Evolutionary conservation across 1,140 invertebrate species (phyloP).

Genomic region (Papilio machaon): DNA sequence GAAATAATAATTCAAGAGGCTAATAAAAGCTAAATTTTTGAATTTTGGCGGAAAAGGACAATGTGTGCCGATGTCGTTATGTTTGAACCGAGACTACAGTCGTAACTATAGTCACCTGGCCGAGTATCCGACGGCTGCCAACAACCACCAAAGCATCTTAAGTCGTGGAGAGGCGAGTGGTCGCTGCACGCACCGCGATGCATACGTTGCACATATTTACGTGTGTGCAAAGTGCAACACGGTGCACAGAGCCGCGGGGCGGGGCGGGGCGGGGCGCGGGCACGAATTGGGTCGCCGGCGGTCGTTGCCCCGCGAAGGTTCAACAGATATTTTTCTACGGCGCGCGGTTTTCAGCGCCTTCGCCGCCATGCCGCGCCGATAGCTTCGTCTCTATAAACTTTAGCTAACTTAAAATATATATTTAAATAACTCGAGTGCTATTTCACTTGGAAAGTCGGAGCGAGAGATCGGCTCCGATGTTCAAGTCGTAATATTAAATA

Average conservation of each 20-base stretch:
- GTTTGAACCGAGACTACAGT: no score
- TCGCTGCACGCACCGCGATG: neutral
- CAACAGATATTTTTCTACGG: constrained; percentile 32
- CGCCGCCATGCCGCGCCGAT: neutral
- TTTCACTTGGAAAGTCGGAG: constrained; percentile 10
- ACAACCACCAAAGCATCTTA: no score
- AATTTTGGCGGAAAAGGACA: no score
- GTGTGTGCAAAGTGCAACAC: constrained; percentile 24
- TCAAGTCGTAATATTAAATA: neutral
- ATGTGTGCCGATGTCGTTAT: no score
- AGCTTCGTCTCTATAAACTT: constrained; percentile 12
- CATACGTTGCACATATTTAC: neutral
- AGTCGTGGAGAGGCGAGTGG: neutral
- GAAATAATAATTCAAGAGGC: no score
- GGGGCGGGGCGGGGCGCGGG: neutral
- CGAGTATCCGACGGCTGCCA: no score
- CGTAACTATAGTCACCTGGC: no score
- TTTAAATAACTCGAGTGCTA: constrained; percentile 22
- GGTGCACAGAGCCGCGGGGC: neutral
- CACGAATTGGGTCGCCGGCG: constrained; percentile 26
- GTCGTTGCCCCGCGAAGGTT: constrained; percentile 31
- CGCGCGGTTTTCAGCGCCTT: neutral
- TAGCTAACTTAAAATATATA: constrained; percentile 14
- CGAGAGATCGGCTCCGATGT: neutral
- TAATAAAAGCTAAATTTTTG: no score